Evolutionary conservation across 1,140 invertebrate genomes (phyloP), one percentile per base, ranked within the genome.

Genomic region (Whitmania pigra): DNA sequence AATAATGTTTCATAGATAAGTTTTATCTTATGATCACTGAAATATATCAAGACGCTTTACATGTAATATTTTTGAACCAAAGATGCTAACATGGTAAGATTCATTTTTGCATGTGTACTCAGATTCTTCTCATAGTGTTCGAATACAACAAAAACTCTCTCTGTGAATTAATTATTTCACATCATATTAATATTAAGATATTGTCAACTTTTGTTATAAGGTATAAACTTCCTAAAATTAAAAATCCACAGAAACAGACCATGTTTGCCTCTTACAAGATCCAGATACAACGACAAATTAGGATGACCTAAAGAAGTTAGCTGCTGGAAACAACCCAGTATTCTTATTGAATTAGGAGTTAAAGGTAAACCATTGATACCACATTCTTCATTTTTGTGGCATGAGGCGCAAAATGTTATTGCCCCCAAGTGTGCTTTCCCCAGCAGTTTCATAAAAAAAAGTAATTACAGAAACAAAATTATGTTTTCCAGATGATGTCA

Each of bases 321-420:
- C 67, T 87, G 84, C 79, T 94, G 92, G 69, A 93, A 90, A 78
- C 88, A 86, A 22, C 94, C 94, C 71, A 93, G 85, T 78, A 97
- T 94, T 72, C 90, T 90, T 71, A 97, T 93, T 0, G 93, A 96
- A 83, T 96, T 96, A 25, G 93, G 93, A 3, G 94, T 97, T 17
- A 97, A 82, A 0, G 94, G 94, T 49, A 97, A 83, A 20, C 94
- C 94, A 85, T 97, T 97, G 72, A 90, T 92, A 13, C 93, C 94
- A 83, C 94, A 97, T 71, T 89, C 88, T 83, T 97, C 93, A 73
- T 89, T 88, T 54, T 91, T 89, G 82, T 95, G 91, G 78, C 88
- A 88, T 78, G 88, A 89, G 0, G 93, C 92, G 83, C 94, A 93
- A 82, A 92, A 94, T 66, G 92, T 94, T 76, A 89, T 88, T 29